Conservation (phyloP, 2,888 invertebrate species). For the Dione vanillae region DNA sequence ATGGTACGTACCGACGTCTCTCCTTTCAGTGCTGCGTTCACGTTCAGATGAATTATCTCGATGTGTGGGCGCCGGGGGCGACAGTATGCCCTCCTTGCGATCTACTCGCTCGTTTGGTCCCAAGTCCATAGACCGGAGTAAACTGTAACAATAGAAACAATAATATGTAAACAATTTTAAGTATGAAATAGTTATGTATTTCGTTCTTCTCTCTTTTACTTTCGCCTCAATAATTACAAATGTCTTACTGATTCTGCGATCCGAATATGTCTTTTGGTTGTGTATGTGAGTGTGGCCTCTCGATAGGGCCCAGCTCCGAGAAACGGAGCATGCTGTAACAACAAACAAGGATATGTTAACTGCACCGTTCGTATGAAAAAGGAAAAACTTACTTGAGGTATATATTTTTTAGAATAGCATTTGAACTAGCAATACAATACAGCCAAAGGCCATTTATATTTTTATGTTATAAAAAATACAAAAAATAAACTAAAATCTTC, state of each 20-base stretch:
- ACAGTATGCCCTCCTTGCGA: conserved; percentile 82
- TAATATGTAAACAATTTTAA: background rate
- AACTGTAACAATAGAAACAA: conserved; percentile 79
- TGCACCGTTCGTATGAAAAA: background rate
- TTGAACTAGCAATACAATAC: background rate
- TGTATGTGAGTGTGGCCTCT: conserved; percentile 49
- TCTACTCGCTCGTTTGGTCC: conserved; percentile 68
- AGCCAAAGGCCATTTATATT: too few species aligned
- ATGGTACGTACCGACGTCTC: conserved; percentile 73
- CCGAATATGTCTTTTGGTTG: conserved; percentile 51
- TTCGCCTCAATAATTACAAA: conserved; percentile 32
- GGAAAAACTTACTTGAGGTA: too few species aligned
- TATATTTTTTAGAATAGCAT: background rate
- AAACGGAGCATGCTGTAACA: conserved; percentile 87
- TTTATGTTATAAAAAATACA: background rate
- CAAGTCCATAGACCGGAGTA: conserved; percentile 91
- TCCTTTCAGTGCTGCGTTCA: conserved; percentile 69
- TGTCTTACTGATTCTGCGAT: conserved; percentile 51
- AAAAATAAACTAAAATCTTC: background rate
- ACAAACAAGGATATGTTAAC: conserved; percentile 42
- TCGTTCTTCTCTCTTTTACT: background rate
- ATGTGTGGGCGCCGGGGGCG: conserved; percentile 65
- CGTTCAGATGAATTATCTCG: conserved; percentile 70
- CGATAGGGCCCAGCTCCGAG: conserved; percentile 80
- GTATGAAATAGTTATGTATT: background rate